Conservation (phyloP, 2,888 invertebrate genomes). For the Rhyacophila evoluta region DNA sequence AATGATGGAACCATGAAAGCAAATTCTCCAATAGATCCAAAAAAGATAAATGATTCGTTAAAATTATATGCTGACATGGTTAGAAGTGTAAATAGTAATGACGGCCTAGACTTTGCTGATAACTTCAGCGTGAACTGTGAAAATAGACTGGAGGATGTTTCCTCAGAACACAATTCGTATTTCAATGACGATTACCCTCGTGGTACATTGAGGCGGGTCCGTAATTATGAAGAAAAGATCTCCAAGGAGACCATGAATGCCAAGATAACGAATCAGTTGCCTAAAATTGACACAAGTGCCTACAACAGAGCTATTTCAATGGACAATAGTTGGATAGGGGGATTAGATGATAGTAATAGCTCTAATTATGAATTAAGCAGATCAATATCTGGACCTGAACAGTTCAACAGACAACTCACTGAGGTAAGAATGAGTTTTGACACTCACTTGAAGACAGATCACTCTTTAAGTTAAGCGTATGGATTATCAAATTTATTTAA, state of each 20-base stretch:
- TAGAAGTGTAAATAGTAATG: conserved; percentile 64
- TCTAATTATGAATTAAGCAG: conserved; percentile 63
- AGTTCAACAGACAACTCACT: conserved; percentile 35
- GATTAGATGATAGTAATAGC: conserved; percentile 54
- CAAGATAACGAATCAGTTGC: conserved; percentile 41
- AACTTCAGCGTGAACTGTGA: conserved; percentile 53
- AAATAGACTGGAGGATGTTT: conserved; percentile 55
- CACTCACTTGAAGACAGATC: no score
- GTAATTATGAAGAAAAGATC: conserved; percentile 53
- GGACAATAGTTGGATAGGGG: conserved; percentile 68
- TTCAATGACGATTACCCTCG: conserved; percentile 51
- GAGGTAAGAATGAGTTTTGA: conserved; percentile 48
- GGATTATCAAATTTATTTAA: no score
- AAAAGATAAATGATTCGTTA: conserved; percentile 64
- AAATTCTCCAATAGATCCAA: conserved; percentile 65
- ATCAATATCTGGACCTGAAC: conserved; percentile 71
- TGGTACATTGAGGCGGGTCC: conserved; percentile 51
- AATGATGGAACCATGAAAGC: conserved; percentile 62
- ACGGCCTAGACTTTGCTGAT: conserved; percentile 56
- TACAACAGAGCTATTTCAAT: conserved; percentile 61
- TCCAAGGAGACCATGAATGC: conserved; percentile 42
- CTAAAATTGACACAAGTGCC: conserved; percentile 55
- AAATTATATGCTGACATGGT: conserved; percentile 63
- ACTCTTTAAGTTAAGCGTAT: no score
- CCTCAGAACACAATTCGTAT: conserved; percentile 37